Base-by-base conservation (phyloP, 1,140 invertebrate genomes). In the Diuraphis noxia region DNA sequence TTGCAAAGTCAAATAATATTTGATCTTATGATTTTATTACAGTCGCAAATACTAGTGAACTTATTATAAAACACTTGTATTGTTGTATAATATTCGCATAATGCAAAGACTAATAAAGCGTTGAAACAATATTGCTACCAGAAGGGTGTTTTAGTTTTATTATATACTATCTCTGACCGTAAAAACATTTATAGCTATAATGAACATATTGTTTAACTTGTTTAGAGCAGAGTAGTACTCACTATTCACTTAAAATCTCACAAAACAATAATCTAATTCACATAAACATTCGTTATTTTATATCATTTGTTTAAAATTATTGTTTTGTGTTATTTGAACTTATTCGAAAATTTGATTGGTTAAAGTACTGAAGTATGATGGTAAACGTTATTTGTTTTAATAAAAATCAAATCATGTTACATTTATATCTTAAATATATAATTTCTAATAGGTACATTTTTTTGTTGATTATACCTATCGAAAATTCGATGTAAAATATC, bases 51-150 rank as follows among this genome's bases (percentile, higher is more conserved):
- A 46, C 30, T 43, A 34, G 30, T 84, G 41, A 9, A n/a, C 30
- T 43, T 43, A 84, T 43, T 43, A 84, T 84, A 34, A 46, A 43
- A 46, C 82, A 84, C 41, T 43, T n/a, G 82, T 43, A 84, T 84
- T 84, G 17, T 84, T 46, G 40, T 8, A 19, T 34, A 84, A 43
- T 84, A 43, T 82, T 82, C 40, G 17, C 82, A 43, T 43, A 21
- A 43, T 84, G 41, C 82, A 46, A 84, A 41, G n/a, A 84, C 82
- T 43, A 84, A 43, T 84, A 46, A 43, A 84, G 30, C n/a, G 3
- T 30, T 84, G 5, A 84, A 43, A 84, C 30, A 84, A 84, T 84
- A 34, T 84, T 84, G 17, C 40, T 34, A 84, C 82, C 7, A 43
- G 30, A 43, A 43, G 30, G 30, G 36, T 40, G 23, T 81, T 79